Base-by-base conservation (phyloP, 2,888 invertebrate species). In the Tipula helvola region DNA sequence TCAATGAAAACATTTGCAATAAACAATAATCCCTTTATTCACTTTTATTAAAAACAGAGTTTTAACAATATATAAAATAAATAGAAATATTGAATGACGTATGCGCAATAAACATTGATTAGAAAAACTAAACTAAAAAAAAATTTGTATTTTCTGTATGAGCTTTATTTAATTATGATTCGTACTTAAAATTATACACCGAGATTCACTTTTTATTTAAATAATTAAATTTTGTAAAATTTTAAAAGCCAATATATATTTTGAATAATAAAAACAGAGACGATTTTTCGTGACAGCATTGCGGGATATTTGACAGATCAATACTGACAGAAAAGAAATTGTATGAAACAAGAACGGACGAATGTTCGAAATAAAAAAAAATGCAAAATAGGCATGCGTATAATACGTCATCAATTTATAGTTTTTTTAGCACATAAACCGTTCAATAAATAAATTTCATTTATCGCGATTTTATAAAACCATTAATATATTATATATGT, bases 231-330 rank as follows among this genome's bases (percentile, higher is more conserved):
- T 71, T 71, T 71, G 28, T 10, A 71, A 28, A 18, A 71, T 28
- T 71, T 71, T 71, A 71, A 28, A 71, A 52, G 52, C 52, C 52
- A 52, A 71, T 71, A 28, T 71, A 71, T 71, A 28, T 18, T 71
- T 71, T 71, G 28, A 28, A 28, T 71, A 71, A 71, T 71, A 71
- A 18, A 28, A 71, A 71, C 71, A 28, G 28, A 71, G 52, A 71
- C 71, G n/a, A 39, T 84, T 39, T 39, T 84, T 39, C 16, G 84
- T 84, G 87, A 86, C 88, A 88, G 88, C 88, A 88, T 88, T 88
- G 88, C 88, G 87, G 88, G 88, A 87, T 87, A 88, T 88, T 88
- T 88, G 88, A 88, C 88, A 88, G 88, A 88, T 88, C 88, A 88
- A 88, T 88, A 88, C 88, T 88, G 88, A 88, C 87, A 88, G 86